Evolutionary conservation across 2,888 invertebrate genomes (phyloP).

Genomic region (Drosophila suboccidentalis): DNA sequence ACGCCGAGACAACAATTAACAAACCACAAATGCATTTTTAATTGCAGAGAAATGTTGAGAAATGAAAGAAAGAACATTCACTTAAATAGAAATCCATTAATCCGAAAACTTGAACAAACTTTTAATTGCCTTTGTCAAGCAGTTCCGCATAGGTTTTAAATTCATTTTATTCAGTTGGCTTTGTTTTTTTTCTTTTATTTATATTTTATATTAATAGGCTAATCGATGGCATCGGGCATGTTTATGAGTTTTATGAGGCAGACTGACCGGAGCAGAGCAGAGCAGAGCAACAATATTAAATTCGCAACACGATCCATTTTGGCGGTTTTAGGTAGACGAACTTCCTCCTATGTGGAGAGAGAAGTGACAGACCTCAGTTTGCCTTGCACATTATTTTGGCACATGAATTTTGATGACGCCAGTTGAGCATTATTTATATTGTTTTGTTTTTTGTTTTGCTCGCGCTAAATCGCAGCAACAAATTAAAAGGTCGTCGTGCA

Average conservation of each 20-base stretch:
- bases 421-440: conserved; percentile 31
- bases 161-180: conserved; percentile 32
- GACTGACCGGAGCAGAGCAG: conserved; percentile 17
- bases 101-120: conserved; percentile 20
- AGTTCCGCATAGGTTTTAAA: conserved; percentile 46
- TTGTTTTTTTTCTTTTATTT: conserved; percentile 21
- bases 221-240: conserved; percentile 45
- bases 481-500: conserved; percentile 61
- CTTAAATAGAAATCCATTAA: conserved; percentile 13
- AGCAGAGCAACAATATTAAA: conserved; percentile 56
- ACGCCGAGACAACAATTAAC: conserved; percentile 34
- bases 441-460: conserved; percentile 31
- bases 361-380: conserved; percentile 56
- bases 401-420: conserved; percentile 49
- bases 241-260: conserved; percentile 56
- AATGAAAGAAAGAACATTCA: conserved; percentile 20
- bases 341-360: conserved; percentile 10
- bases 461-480: conserved; percentile 26
- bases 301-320: conserved; percentile 74
- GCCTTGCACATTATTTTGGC: conserved; percentile 57
- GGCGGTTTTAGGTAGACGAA: conserved; percentile 31
- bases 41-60: conserved; percentile 25
- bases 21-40: conserved; percentile 17
- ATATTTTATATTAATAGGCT: conserved; percentile 39
- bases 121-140: conserved; percentile 14